Evolutionary conservation across 2,113 vertebrate genomes (phyloP), one percentile per base, ranked within the genome.

Genomic region (Tachysurus fulvidraco): DNA sequence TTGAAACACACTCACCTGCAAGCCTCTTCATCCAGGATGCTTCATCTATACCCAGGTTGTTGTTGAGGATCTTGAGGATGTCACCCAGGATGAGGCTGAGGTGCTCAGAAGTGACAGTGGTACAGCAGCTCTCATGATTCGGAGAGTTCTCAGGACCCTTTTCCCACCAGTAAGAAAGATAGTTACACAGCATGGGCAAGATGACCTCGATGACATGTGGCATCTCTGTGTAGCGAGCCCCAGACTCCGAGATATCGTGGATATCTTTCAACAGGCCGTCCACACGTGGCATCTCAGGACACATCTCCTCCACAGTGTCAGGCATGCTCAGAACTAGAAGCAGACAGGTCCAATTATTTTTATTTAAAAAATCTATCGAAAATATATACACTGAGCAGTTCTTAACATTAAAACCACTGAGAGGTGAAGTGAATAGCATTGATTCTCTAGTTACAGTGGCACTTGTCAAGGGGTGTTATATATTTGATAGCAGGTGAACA

Each of bases 21-120:
- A 99, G 97, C 92, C 97, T 97, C 92, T 99, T 99, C 98, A 99
- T 99, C 98, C 98, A 99, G 28, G 97, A 96, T 17, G 98, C 98
- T 69, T 99, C 97, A 8, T 99, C 98, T 44, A 98, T 98, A 90
- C 97, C 98, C 89, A 99, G 92, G 91, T 99, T 99, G 94, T 96
- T 99, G 94, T 98, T 99, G 92, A 99, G 97, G 88, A 99, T 98
- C 92, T 96, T 98, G 84, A 99, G 93, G 91, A 99, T 98, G 91
- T 99, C 97, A 65, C 98, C 98, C 90, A 99, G 95, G 90, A 98
- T 92, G 74, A 96, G 93, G 92, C 97, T 98, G 86, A 98, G 96
- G 88, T 99, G 97, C 84, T 98, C 96, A 5, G 98, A 98, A 0
- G 96, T 97, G 91, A 99, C 96, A 86, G 93, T 96, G 59, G 97